Percentiles rank a stretch among this genome's conserved stretches.
phyloP scores from a whole-genome alignment of 2,797 vertebrate species.

The Manis pentadactyla region DNA sequence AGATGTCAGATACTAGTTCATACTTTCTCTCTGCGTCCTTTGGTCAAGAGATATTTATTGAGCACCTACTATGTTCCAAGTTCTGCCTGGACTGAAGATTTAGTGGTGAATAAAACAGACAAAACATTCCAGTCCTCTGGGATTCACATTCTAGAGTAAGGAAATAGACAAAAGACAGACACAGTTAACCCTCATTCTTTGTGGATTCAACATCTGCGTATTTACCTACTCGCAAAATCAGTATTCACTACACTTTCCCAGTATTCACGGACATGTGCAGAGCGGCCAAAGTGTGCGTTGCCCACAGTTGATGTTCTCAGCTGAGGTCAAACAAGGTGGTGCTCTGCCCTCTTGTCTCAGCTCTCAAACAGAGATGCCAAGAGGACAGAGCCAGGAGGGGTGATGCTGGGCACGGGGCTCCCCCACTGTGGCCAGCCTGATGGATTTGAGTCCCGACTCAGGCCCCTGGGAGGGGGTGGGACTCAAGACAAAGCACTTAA shows the following conservation, averaged over 20 bases:
- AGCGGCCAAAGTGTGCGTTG: neutral
- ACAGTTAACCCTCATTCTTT: neutral
- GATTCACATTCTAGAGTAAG: neutral
- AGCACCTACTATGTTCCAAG: fast-evolving
- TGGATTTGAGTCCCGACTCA: neutral
- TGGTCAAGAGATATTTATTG: neutral
- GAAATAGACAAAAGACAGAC: neutral
- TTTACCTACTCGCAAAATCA: neutral
- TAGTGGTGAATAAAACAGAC: neutral
- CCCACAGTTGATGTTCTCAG: fast-evolving
- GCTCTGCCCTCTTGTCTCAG: neutral
- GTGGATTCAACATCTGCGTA: fast-evolving
- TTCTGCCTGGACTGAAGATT: neutral
- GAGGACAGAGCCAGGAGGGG: neutral
- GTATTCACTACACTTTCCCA: fast-evolving
- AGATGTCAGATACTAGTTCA: neutral
- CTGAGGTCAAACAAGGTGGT: neutral
- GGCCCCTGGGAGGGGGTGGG: neutral
- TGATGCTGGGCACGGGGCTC: neutral
- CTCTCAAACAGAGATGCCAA: neutral
- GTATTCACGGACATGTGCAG: fast-evolving
- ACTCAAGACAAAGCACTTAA: neutral
- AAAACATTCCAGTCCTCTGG: neutral
- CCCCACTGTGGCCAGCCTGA: neutral
- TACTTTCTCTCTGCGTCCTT: neutral